Percentiles rank a stretch among this genome's conserved stretches.
These are phyloP conservation scores for Dicyrtoma fusca DNA, from an alignment of 2,888 invertebrate genomes.

Conservation along the genomic window DNA sequence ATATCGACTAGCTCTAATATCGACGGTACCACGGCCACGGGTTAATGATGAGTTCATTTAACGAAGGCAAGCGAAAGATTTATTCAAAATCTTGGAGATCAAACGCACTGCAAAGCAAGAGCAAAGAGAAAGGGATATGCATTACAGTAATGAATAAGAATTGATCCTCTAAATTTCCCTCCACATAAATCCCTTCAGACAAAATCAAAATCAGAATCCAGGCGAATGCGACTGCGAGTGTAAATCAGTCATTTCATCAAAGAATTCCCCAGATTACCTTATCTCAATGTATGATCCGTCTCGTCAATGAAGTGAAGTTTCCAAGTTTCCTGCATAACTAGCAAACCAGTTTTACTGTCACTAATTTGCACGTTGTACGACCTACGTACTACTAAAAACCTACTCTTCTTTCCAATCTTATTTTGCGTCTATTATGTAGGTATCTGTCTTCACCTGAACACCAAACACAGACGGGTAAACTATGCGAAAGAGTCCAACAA, in stretches of 20 bases:
- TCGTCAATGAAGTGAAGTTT: slow-evolving; percentile 21
- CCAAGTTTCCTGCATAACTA: slow-evolving; percentile 9
- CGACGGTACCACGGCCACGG: no score
- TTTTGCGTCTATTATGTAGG: background rate
- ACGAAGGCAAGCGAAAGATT: no score
- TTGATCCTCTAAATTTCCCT: no score
- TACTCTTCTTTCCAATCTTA: background rate
- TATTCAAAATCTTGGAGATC: no score
- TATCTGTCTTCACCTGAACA: background rate
- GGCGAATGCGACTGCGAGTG: background rate
- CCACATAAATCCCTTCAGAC: no score
- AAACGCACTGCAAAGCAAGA: no score
- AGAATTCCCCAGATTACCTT: slow-evolving; percentile 24
- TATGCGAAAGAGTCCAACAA: background rate
- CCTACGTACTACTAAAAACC: background rate
- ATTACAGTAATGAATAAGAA: no score
- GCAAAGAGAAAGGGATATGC: no score
- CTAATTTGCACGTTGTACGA: background rate
- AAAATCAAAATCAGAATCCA: background rate
- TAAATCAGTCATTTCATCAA: slow-evolving; percentile 31
- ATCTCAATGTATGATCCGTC: slow-evolving; percentile 19
- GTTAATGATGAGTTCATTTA: no score
- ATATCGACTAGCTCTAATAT: no score
- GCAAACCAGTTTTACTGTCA: slow-evolving; percentile 32
- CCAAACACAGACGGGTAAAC: no score